Percentiles rank a stretch among this genome's conserved stretches.
phyloP scores from a whole-genome alignment of 2,797 vertebrate species.

The Phalanger gymnotis region DNA sequence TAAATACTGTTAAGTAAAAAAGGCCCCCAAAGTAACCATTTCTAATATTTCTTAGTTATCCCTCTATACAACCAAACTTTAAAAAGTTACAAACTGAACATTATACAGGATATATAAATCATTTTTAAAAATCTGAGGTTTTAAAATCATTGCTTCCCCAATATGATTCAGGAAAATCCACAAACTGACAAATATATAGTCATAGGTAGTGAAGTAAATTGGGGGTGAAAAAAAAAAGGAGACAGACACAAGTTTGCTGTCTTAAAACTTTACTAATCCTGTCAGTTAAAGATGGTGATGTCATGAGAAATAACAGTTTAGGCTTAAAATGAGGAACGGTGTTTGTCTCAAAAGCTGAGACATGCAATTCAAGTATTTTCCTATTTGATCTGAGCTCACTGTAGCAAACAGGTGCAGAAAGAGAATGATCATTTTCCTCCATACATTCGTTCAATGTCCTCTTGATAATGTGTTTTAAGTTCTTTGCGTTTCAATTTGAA shows the following conservation, averaged over 20 bases:
- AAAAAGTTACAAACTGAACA: slow-evolving; percentile 88
- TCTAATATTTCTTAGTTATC: slow-evolving; percentile 84
- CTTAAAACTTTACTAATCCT: slow-evolving; percentile 83
- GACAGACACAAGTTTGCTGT: slow-evolving; percentile 84
- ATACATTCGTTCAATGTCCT: slow-evolving; percentile 95
- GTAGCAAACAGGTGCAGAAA: slow-evolving; percentile 69
- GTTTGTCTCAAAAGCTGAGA: slow-evolving; percentile 83
- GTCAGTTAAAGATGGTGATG: slow-evolving; percentile 76
- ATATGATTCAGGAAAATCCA: slow-evolving; percentile 77
- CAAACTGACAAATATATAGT: slow-evolving; percentile 76
- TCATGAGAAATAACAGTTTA: slow-evolving; percentile 79
- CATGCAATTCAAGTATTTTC: slow-evolving; percentile 87
- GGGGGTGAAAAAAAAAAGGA: slow-evolving; percentile 69
- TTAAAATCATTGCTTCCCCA: slow-evolving; percentile 81
- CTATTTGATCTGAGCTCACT: slow-evolving; percentile 84
- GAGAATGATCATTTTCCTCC: slow-evolving; percentile 87
- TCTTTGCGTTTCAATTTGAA: slow-evolving; percentile 97
- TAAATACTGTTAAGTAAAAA: slow-evolving; percentile 86
- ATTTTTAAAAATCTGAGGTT: slow-evolving; percentile 87
- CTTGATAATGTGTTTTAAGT: slow-evolving; percentile 92
- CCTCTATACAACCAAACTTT: slow-evolving; percentile 86
- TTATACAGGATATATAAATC: slow-evolving; percentile 87
- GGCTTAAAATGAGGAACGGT: slow-evolving; percentile 77
- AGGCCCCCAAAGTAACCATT: slow-evolving; percentile 83
- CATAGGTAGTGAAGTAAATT: slow-evolving; percentile 72